phyloP scores from a whole-genome alignment of 2,888 invertebrate species.

The Adineta ricciae region DNA sequence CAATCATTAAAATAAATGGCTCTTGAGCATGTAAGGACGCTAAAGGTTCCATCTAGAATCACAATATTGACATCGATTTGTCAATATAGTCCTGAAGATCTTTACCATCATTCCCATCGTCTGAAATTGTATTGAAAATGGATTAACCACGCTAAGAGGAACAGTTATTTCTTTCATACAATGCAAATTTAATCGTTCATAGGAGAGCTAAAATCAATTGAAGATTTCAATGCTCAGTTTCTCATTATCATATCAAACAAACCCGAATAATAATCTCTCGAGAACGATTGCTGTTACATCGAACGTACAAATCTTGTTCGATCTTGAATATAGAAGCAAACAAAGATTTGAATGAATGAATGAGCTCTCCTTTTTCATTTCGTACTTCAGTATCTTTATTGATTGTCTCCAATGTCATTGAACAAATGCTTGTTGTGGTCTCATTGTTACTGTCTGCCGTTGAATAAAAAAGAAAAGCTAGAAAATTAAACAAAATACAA shows the following conservation, averaged over 20 bases:
- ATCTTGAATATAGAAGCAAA: not conserved
- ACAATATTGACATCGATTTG: no score
- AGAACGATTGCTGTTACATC: not conserved
- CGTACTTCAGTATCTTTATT: not conserved
- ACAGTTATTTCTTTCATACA: not conserved
- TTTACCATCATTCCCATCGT: conserved; percentile 22
- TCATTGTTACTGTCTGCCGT: not conserved
- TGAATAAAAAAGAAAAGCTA: not conserved
- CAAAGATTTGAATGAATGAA: not conserved
- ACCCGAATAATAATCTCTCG: not conserved
- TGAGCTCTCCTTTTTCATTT: no score
- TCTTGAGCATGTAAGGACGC: conserved; percentile 13
- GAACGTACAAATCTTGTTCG: conserved; percentile 8
- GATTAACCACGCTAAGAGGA: not conserved
- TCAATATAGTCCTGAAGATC: no score
- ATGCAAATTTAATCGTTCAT: conserved; percentile 19
- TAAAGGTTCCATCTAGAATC: not conserved
- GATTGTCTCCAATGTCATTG: not conserved
- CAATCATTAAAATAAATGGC: conserved; percentile 18
- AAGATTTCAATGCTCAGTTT: not conserved
- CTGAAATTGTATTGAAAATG: conserved; percentile 20
- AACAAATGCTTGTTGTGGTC: not conserved
- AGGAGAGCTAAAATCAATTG: not conserved
- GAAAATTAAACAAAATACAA: not conserved
- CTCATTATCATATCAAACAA: not conserved